A percentile compares a stretch with the other conserved stretches of the same genome.
Conservation (phyloP, 2,888 invertebrate species). For the Pasiphila rectangulata region DNA sequence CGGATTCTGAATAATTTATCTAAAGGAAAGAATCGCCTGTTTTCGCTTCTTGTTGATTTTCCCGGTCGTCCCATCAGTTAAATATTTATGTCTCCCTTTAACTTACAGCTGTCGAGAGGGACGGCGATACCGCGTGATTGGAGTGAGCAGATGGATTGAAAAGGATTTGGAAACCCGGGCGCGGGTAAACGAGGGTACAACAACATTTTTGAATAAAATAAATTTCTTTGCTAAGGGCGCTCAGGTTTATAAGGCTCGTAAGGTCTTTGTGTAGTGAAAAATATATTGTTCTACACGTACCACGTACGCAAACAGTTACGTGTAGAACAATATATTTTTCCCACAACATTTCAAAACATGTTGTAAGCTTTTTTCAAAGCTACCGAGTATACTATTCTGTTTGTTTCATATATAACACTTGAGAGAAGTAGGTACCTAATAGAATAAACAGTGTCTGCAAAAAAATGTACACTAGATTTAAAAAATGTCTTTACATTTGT, state of each 20-base stretch:
- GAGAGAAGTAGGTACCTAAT: too few relatives aligned
- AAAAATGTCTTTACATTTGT: too few relatives aligned
- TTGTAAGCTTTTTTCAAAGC: too few relatives aligned
- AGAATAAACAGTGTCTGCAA: too few relatives aligned
- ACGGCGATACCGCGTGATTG: conserved; percentile 31
- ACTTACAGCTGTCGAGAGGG: conserved; percentile 33
- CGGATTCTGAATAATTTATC: conserved; percentile 58
- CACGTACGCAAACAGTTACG: not conserved
- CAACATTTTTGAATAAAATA: conserved; percentile 29
- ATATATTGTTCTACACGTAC: not conserved
- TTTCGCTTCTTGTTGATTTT: conserved; percentile 63
- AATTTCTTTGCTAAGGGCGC: conserved; percentile 27
- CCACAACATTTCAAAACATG: too few relatives aligned
- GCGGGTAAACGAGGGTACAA: conserved; percentile 35
- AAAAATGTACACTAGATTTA: too few relatives aligned
- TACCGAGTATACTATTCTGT: too few relatives aligned
- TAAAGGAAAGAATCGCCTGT: conserved; percentile 56
- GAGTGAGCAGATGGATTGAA: conserved; percentile 50
- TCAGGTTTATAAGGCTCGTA: conserved; percentile 16
- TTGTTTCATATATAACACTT: too few relatives aligned
- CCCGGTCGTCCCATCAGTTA: conserved; percentile 50
- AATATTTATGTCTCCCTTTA: conserved; percentile 41
- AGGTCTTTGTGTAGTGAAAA: conserved; percentile 1
- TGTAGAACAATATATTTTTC: not conserved
- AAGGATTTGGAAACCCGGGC: conserved; percentile 48